Conservation (phyloP, 2,888 invertebrate species). For the Hermaeophaga mercurialis region DNA sequence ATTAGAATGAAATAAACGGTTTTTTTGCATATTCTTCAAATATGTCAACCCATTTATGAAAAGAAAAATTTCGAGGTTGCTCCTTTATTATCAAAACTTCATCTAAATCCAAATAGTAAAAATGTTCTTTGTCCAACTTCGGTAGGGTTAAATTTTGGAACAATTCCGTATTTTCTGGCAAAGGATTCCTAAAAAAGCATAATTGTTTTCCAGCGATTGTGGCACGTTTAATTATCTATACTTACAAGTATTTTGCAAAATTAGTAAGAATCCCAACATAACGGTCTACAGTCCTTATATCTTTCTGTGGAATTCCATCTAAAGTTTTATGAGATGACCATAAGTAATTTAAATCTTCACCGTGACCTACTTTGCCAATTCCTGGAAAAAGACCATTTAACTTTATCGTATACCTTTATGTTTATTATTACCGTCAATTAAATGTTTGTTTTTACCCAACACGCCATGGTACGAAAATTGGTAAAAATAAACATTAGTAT, state of each 20-base stretch:
- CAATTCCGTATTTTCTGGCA: slow-evolving; percentile 23
- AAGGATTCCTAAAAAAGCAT: slow-evolving; percentile 28
- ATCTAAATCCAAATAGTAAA: slow-evolving; percentile 27
- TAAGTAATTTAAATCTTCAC: slow-evolving; percentile 31
- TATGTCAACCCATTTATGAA: slow-evolving; percentile 30
- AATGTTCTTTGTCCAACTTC: slow-evolving; percentile 17
- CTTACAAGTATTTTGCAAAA: slow-evolving; percentile 36
- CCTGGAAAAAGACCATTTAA: slow-evolving; percentile 8
- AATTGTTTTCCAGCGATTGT: not conserved
- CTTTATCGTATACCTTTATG: not conserved
- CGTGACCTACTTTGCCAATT: slow-evolving; percentile 30
- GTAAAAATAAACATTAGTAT: slow-evolving; percentile 38
- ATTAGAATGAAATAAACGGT: slow-evolving; percentile 9
- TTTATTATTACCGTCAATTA: slow-evolving; percentile 26
- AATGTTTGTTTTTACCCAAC: slow-evolving; percentile 35
- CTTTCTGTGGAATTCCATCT: slow-evolving; percentile 13
- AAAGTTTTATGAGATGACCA: slow-evolving; percentile 21
- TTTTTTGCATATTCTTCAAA: slow-evolving; percentile 23
- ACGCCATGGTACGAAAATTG: slow-evolving; percentile 40
- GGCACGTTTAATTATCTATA: not conserved
- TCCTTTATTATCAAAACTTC: slow-evolving; percentile 17
- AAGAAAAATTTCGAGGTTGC: slow-evolving; percentile 30
- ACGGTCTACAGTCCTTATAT: slow-evolving; percentile 24
- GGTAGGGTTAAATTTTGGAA: slow-evolving; percentile 27
- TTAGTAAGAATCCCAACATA: slow-evolving; percentile 29